phyloP scores from a whole-genome alignment of 2,888 invertebrate species.

The Pimpla rufipes region DNA sequence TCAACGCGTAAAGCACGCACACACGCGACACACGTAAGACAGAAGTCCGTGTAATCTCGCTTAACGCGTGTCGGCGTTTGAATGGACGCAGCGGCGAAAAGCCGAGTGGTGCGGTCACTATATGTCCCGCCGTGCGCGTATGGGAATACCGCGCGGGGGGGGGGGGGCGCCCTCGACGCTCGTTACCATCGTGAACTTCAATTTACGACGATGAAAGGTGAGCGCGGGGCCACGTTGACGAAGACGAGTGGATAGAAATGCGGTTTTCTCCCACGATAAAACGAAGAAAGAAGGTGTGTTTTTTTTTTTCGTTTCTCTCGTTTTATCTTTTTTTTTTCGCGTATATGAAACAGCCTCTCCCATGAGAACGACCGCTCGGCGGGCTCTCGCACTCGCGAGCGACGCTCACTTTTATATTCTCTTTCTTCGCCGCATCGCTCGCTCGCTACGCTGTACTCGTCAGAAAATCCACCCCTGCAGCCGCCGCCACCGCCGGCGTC shows the following conservation, averaged over 20 bases:
- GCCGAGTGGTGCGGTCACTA: constrained; percentile 15
- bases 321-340: not conserved
- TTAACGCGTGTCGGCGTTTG: not conserved
- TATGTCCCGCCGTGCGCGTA: not conserved
- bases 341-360: constrained; percentile 26
- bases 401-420: constrained; percentile 52
- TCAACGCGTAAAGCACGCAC: too few species aligned
- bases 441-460: constrained; percentile 23
- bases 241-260: constrained; percentile 72
- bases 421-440: constrained; percentile 12
- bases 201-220: constrained; percentile 70
- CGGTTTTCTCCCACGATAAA: constrained; percentile 60
- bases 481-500: too few species aligned
- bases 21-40: too few species aligned
- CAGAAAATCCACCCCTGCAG: not conserved
- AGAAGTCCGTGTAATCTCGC: too few species aligned
- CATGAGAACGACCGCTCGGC: constrained; percentile 23
- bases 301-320: constrained; percentile 9
- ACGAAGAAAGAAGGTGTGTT: constrained; percentile 4
- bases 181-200: constrained; percentile 71
- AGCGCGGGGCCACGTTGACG: constrained; percentile 48
- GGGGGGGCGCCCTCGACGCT: constrained; percentile 47
- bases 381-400: not conserved
- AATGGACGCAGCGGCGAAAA: not conserved
- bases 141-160: too few species aligned